Base-by-base conservation (phyloP, 2,797 vertebrate species). In the Rhadinocentrus ornatus region DNA sequence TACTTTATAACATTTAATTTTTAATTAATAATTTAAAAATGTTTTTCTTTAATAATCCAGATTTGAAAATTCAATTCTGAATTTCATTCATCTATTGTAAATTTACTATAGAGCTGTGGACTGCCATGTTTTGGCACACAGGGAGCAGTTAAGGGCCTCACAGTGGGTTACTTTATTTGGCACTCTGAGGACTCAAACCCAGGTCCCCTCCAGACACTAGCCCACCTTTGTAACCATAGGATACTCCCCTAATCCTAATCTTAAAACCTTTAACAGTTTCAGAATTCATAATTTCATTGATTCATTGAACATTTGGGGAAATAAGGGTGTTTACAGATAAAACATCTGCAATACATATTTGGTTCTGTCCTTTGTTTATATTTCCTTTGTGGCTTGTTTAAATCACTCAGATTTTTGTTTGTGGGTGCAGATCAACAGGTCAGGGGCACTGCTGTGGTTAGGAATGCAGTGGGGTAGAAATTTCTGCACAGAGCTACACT, bases 401-500 rank as follows among this genome's bases (percentile, higher is more conserved):
- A 44, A 61, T 60, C 50, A 9, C 35, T 44, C 24, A 31, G 29
- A 61, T 62, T 69, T 70, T 62, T 72, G 68, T 67, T 76, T 60
- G 73, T 53, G 58, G 65, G 16, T 73, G 70, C 70, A 57, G 75
- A 78, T 69, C 37, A 69, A 75, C 31, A 12, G 78, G 76, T 84
- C 78, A 75, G 73, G 53, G 52, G 59, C 66, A 50, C 57, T 1
- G 48, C 62, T 48, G 62, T 16, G 66, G 48, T 44, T 16, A 75
- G 80, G 91, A 91, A 88, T 91, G 84, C 77, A 75, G 72, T 8
- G 18, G 73, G 83, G 68, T 69, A 71, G 75, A 86, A 85, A 74
- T 79, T 75, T 77, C 68, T 26, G 66, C 77, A 73, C 70, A 48
- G 71, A 62, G 63, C 66, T 53, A 86, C 86, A 88, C 81, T 83